Base-by-base conservation (phyloP, 2,113 vertebrate species). In the Chionodraco myersi region DNA sequence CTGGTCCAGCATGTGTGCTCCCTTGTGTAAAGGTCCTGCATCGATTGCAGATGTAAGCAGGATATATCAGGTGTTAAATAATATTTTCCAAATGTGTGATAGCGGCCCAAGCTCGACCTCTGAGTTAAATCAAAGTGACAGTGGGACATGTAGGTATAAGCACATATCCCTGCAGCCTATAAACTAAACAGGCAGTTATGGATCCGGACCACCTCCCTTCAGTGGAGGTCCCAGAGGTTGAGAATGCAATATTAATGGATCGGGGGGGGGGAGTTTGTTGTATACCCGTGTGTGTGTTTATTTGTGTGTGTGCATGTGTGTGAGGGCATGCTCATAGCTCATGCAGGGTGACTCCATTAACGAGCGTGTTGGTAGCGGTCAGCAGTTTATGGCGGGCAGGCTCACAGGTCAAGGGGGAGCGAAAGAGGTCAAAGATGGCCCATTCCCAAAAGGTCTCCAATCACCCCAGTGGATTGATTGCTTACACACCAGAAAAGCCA, bases 141-240 rank as follows among this genome's bases (percentile, higher is more conserved):
- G 49, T 23, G 59, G 83, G 88, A 86, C 86, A 79, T 74, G 83
- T 79, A 84, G 68, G 72, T 89, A 81, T 86, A 74, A 91, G 91
- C 80, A 86, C 87, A 86, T 79, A 85, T 73, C 82, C 84, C 66
- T 10, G 36, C 72, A 13, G 45, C 88, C 93, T 87, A 94, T 95
- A 95, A 95, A 95, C 93, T 90, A 93, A 92, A 92, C 74, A 92
- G 94, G 89, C 94, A 89, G 89, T 30, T 95, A 95, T 96, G 94
- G 95, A 96, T 95, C 85, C 10, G 41, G 34, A 47, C 73, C 80
- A 66, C 88, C 85, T 90, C 76, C 83, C 87, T 77, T 83, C 75
- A 82, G 83, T 71, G 82, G 83, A 74, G 84, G 82, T 82, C 87
- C 82, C 44, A 34, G 57, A 80, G 88, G 86, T 80, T 82, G 82